These are phyloP conservation scores for Sigmodon hispidus DNA, from an alignment of 2,113 vertebrate genomes.

Conservation along the genomic window DNA sequence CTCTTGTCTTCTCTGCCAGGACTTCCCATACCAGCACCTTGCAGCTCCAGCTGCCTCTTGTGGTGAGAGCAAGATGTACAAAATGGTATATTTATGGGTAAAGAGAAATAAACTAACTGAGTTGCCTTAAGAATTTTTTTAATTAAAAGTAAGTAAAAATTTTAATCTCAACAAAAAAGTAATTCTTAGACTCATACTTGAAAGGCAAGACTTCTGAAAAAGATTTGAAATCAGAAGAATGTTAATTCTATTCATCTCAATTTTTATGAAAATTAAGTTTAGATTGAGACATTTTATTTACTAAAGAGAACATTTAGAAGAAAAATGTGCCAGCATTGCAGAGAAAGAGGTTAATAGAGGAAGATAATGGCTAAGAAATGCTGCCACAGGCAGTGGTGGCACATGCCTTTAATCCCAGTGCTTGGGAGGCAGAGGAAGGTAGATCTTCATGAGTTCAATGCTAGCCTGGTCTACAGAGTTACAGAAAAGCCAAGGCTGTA, in stretches of 20 bases:
- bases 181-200: not conserved
- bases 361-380: not conserved
- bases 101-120: not conserved
- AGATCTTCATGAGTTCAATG: not conserved
- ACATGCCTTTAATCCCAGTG: not conserved
- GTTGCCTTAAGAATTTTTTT: not conserved
- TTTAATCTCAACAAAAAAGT: not conserved
- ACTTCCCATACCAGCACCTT: no score
- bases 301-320: not conserved
- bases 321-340: no score
- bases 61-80: no score
- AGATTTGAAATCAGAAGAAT: not conserved
- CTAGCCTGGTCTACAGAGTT: not conserved
- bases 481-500: not conserved
- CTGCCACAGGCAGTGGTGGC: not conserved
- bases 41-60: no score
- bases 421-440: not conserved
- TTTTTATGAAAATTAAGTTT: no score
- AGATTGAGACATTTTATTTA: not conserved
- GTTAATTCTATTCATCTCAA: not conserved
- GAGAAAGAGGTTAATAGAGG: not conserved
- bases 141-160: not conserved
- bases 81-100: not conserved
- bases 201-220: not conserved
- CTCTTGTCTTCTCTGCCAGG: no score